Evolutionary conservation across 2,888 invertebrate genomes (phyloP), one percentile per base, ranked within the genome.

Genomic region (Malthinus seriepunctatus): DNA sequence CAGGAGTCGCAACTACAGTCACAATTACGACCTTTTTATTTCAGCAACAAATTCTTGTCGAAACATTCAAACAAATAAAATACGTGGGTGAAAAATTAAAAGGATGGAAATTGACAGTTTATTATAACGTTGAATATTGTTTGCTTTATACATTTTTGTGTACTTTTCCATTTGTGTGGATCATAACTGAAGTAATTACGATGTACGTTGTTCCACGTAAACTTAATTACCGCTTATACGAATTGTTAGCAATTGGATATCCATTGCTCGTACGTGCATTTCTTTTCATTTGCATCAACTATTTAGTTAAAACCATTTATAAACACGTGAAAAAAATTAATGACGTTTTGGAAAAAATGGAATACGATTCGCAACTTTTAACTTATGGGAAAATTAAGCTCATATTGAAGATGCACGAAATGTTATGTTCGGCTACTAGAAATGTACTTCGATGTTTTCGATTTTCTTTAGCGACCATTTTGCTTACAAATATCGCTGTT

Each of bases 51-150:
- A 35, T 10, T 15, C 33, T 48, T 35, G 8, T 48, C 10, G 2
- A 9, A 8, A 11, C 35, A 5, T 48, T 48, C 10, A 1, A 15
- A 35, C 14, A 35, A 48, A 35, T 48, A 15, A 14, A 11, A 23
- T 34, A 7, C 11, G 11, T 31, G 6, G 48, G 35, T 15, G 7
- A 35, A 1, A 15, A 23, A n/a, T 9, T 48, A 9, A 48, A 37
- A n/a, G 15, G 31, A 1, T 48, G 48, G 48, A 35, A 35, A 1
- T 6, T 23, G 6, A 15, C n/a, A 7, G n/a, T 34, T 6, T 35
- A 33, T 6, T 48, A 48, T 11, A 6, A 48, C 35, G 33, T 33
- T 5, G 48, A 48, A 23, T 48, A 48, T 10, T 48, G 32, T 48
- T 23, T 14, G n/a, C 3, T 48, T 10, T 48, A 7, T 12, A 35